Evolutionary conservation across 2,113 vertebrate genomes (phyloP), one percentile per base, ranked within the genome.

Genomic region (Lipophrys pholis): DNA sequence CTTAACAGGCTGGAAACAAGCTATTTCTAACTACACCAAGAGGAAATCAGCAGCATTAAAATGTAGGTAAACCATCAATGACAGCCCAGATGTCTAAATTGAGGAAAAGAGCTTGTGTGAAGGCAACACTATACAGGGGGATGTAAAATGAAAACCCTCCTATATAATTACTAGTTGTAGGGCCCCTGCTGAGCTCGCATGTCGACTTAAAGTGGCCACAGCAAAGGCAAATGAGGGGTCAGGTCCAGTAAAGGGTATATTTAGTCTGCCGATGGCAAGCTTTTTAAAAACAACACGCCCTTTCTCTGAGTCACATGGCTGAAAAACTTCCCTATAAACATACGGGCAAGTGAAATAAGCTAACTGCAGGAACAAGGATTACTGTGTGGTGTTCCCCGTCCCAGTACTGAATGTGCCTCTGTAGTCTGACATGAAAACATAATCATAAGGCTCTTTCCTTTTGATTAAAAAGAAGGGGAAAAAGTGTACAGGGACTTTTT

Each of bases 161-260:
- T 77, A 69, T 90, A 62, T 94, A 94, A 95, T 94, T 92, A 90
- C 83, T 87, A 79, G 79, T 77, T 83, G 68, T 80, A 36, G 76
- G 76, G 82, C 71, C 89, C 67, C 60, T 82, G 88, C 81, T 88
- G 88, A 91, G 91, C 87, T 83, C 85, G 87, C 86, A 89, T 91
- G 87, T 80, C 77, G 68, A 90, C 84, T 84, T 87, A 85, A 86
- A 90, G 78, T 84, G 91, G 88, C 94, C 94, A 94, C 93, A 94
- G 88, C 80, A 94, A 94, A 94, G 91, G 85, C 87, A 91, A 91
- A 93, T 91, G 76, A 92, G 79, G 89, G 93, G 91, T 93, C 93
- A 94, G 89, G 87, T 89, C 88, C 85, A 87, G 89, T 89, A 90
- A 92, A 91, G 86, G 84, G 80, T 94, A 92, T 94, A 94, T 92